These are phyloP conservation scores for Pantherophis guttatus DNA, from an alignment of 2,113 vertebrate genomes.

Conservation along the genomic window DNA sequence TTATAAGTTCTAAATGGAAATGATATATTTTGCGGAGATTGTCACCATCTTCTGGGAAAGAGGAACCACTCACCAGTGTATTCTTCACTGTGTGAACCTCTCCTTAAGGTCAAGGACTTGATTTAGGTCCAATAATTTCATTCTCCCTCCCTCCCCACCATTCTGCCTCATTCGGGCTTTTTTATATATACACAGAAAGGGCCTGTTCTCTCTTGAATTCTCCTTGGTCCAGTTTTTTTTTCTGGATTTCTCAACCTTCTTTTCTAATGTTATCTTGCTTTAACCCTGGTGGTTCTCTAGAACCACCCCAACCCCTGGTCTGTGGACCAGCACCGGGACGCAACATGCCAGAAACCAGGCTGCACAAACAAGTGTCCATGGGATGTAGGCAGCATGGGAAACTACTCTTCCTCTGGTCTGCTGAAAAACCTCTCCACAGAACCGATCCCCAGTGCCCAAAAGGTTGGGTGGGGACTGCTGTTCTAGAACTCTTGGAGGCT, in stretches of 20 bases:
- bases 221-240: background rate
- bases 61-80: too few species aligned
- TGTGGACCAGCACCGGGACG: background rate
- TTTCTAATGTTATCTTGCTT: background rate
- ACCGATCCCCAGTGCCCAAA: background rate
- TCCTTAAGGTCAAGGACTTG: background rate
- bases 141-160: background rate
- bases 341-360: background rate
- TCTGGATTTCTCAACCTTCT: background rate
- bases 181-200: background rate
- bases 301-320: background rate
- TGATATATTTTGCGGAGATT: background rate
- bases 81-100: background rate
- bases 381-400: background rate
- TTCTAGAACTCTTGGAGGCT: background rate
- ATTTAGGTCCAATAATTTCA: background rate
- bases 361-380: background rate
- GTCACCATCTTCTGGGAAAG: background rate
- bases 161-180: background rate
- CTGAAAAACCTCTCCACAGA: background rate
- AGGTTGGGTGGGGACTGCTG: background rate
- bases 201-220: background rate
- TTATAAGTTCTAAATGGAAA: background rate
- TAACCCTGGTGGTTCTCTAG: background rate
- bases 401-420: background rate